Evolutionary conservation across 2,888 invertebrate genomes (phyloP).

Genomic region (Acronicta aceris): DNA sequence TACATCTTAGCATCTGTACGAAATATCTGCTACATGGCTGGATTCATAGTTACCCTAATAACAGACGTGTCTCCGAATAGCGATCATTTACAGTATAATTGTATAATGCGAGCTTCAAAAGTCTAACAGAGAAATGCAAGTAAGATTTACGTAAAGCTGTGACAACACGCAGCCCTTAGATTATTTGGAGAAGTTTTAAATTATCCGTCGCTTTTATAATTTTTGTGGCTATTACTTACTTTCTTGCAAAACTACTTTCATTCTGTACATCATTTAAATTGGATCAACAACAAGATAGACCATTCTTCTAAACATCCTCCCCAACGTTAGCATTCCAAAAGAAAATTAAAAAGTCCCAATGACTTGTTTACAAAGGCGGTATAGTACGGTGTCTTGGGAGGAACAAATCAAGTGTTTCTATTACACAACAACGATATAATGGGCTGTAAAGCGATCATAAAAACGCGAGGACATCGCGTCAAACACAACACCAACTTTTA

Average conservation of each 20-base stretch:
- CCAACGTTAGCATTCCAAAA: conserved; percentile 37
- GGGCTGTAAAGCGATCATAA: conserved; percentile 64
- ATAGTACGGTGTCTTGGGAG: conserved; percentile 42
- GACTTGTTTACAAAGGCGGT: conserved; percentile 58
- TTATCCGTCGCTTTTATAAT: not conserved
- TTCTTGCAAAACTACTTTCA: conserved; percentile 1
- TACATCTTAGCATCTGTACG: no score
- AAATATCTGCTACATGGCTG: no score
- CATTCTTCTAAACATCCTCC: conserved; percentile 22
- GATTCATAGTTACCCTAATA: no score
- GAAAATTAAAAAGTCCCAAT: conserved; percentile 58
- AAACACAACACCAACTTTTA: conserved; percentile 50
- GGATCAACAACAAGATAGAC: conserved; percentile 31
- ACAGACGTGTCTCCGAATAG: no score
- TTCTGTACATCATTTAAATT: conserved; percentile 36
- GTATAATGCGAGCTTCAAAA: no score
- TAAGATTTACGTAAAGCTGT: no score
- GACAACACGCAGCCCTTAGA: no score
- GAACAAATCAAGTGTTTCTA: conserved; percentile 58
- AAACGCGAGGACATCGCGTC: conserved; percentile 55
- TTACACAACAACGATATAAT: conserved; percentile 62
- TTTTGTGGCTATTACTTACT: conserved; percentile 4
- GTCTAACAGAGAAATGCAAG: no score
- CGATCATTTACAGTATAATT: no score
- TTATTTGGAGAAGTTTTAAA: conserved; percentile 7